Conservation (phyloP, 2,113 vertebrate genomes). For the Chunga burmeisteri region DNA sequence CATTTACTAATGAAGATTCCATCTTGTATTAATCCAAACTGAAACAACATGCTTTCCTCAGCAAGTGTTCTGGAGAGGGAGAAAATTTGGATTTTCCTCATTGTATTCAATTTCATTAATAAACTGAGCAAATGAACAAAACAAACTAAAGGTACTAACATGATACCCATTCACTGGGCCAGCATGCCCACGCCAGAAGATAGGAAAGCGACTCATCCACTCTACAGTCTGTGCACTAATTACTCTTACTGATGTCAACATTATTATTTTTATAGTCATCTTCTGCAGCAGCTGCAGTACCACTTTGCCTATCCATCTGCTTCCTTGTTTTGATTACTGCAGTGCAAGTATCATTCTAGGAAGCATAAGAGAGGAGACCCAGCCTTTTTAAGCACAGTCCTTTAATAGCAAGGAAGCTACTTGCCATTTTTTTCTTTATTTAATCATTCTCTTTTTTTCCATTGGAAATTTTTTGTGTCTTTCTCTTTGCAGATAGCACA, state of each 20-base stretch:
- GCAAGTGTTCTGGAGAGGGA: background rate
- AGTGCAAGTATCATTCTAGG: conserved; percentile 35
- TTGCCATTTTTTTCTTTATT: background rate
- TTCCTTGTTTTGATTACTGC: conserved; percentile 66
- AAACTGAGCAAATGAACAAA: conserved; percentile 24
- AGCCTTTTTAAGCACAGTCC: conserved; percentile 18
- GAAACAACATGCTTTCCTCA: background rate
- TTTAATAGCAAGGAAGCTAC: conserved; percentile 43
- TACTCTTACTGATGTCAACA: conserved; percentile 66
- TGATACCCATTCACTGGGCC: background rate
- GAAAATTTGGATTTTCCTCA: background rate
- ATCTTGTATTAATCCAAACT: background rate
- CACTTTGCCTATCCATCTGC: conserved; percentile 68
- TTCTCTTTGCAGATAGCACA: background rate
- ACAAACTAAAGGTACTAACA: background rate
- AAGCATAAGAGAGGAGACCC: conserved; percentile 30
- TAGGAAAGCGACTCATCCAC: conserved; percentile 36
- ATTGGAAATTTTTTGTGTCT: background rate
- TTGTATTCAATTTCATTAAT: background rate
- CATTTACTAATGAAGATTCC: background rate
- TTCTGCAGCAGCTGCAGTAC: conserved; percentile 64
- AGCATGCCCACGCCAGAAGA: conserved; percentile 38
- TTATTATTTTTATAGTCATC: conserved; percentile 58
- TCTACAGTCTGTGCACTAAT: conserved; percentile 62
- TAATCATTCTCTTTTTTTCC: background rate